phyloP scores from a whole-genome alignment of 2,113 vertebrate genomes.

The Camelus bactrianus region DNA sequence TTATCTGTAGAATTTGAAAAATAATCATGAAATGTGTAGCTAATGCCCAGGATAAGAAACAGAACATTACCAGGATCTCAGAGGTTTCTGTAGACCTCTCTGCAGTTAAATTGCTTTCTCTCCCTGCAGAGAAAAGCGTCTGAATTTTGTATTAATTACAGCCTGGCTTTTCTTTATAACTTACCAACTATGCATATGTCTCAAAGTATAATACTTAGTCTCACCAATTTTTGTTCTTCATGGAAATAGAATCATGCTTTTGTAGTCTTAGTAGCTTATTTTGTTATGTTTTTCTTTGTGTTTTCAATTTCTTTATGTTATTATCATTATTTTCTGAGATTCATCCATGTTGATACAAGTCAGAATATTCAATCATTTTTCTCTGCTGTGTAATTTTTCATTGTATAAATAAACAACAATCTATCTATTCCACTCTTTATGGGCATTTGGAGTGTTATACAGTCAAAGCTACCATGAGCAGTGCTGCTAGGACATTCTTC shows the following conservation, averaged over 20 bases:
- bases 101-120: background rate
- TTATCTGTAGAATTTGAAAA: conserved; percentile 48
- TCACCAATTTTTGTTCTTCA: background rate
- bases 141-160: conserved; percentile 39
- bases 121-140: background rate
- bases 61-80: background rate
- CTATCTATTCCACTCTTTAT: background rate
- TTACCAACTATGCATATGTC: background rate
- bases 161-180: conserved; percentile 30
- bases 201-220: background rate
- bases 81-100: background rate
- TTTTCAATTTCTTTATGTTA: conserved; percentile 23
- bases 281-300: conserved; percentile 5
- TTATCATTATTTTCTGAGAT: conserved; percentile 37
- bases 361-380: conserved; percentile 31
- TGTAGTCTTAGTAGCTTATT: background rate
- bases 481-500: background rate
- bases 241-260: background rate
- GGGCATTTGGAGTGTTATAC: background rate
- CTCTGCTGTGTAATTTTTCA: conserved; percentile 25
- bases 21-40: conserved; percentile 16
- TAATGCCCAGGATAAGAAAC: background rate
- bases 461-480: background rate
- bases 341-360: background rate
- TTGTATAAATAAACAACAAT: background rate